A percentile compares a stretch with the other conserved stretches of the same genome.
These are phyloP conservation scores for Patella caerulea DNA, from an alignment of 2,888 invertebrate species.

Conservation along the genomic window DNA sequence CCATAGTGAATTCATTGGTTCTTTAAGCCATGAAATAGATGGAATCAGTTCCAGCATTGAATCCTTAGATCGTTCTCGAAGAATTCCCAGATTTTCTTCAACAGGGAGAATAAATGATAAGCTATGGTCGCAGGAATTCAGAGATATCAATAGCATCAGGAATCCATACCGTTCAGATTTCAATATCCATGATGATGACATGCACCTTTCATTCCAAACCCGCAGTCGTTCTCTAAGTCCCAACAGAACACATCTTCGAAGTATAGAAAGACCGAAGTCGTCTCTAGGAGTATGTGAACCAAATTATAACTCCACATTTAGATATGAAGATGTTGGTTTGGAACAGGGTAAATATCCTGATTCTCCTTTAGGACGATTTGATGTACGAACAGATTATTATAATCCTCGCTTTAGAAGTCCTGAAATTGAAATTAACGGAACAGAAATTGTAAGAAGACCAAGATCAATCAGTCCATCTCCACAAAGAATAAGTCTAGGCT, in stretches of 20 bases:
- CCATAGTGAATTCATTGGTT: neutral
- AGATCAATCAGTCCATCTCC: neutral
- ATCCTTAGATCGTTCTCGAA: neutral
- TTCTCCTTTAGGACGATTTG: neutral
- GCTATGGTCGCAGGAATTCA: neutral
- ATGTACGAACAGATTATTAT: slow-evolving; percentile 7
- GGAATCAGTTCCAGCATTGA: neutral
- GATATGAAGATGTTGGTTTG: neutral
- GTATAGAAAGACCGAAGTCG: neutral
- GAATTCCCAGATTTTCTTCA: neutral
- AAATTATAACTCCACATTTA: neutral
- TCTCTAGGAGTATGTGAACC: neutral
- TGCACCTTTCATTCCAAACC: slow-evolving; percentile 19
- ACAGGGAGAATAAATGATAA: neutral
- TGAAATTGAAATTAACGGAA: neutral
- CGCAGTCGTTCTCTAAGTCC: slow-evolving; percentile 25
- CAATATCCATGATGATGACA: slow-evolving; percentile 24
- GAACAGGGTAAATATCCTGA: neutral
- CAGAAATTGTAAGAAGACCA: neutral
- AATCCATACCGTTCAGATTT: slow-evolving; percentile 13
- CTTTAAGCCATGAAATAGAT: neutral
- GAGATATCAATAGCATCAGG: neutral
- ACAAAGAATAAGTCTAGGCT: slow-evolving; percentile 47
- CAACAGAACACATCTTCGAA: neutral
- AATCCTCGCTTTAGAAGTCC: neutral